Evolutionary conservation across 2,888 invertebrate species (phyloP).

Genomic region (Chesias legatella): DNA sequence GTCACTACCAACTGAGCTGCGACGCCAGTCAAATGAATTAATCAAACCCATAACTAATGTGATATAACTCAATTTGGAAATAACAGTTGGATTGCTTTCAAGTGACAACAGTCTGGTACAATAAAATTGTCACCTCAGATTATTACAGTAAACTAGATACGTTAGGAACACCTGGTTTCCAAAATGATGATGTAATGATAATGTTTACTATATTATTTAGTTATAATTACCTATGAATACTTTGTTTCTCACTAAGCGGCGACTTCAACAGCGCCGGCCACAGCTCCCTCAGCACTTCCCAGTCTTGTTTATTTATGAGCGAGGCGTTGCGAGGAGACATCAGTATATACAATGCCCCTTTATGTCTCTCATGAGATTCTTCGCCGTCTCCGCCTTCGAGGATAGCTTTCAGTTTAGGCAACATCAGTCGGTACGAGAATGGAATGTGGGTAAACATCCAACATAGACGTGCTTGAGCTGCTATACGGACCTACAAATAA

Average conservation of each 20-base stretch:
- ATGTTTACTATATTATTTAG: too few relatives aligned
- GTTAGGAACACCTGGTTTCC: too few relatives aligned
- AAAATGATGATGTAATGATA: too few relatives aligned
- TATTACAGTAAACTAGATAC: too few relatives aligned
- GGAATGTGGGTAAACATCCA: constrained; percentile 83
- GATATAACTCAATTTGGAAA: too few relatives aligned
- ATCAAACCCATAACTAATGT: too few relatives aligned
- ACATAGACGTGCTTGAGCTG: constrained; percentile 84
- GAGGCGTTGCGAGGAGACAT: constrained; percentile 83
- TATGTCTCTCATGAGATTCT: constrained; percentile 67
- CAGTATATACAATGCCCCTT: constrained; percentile 88
- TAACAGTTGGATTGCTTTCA: too few relatives aligned
- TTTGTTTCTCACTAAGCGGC: constrained; percentile 91
- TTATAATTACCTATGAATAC: constrained; percentile 81
- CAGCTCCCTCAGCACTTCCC: constrained; percentile 84
- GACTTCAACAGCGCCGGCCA: constrained; percentile 91
- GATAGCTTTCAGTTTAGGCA: constrained; percentile 82
- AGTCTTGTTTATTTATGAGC: constrained; percentile 86
- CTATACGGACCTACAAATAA: constrained; percentile 74
- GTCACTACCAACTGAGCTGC: too few relatives aligned
- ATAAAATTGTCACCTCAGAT: too few relatives aligned
- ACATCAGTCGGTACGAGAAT: constrained; percentile 84
- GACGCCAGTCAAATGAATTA: too few relatives aligned
- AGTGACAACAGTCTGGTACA: too few relatives aligned
- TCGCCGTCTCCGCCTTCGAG: constrained; percentile 70